These are phyloP conservation scores for Cerastoderma edule DNA, from an alignment of 2,888 invertebrate species.

Conservation along the genomic window DNA sequence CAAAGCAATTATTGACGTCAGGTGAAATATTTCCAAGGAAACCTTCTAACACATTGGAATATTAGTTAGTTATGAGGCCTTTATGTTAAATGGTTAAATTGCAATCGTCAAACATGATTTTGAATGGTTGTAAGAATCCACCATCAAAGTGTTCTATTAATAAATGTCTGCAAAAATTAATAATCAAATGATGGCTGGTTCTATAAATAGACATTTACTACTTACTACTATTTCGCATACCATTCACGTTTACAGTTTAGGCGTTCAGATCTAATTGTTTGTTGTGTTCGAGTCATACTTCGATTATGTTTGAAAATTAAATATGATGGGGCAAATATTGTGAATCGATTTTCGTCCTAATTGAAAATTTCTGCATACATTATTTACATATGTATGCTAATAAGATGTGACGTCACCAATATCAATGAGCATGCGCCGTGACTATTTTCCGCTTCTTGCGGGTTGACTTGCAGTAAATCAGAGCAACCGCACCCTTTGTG, in stretches of 20 bases:
- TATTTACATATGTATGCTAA: constrained; percentile 65
- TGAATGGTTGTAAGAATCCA: too few relatives aligned
- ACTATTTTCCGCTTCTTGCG: constrained; percentile 61
- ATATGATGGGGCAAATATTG: neutral
- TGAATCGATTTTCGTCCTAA: constrained; percentile 17
- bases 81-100: too few relatives aligned
- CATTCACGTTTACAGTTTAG: neutral
- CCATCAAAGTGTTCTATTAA: too few relatives aligned
- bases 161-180: neutral
- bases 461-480: constrained; percentile 61
- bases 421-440: constrained; percentile 69
- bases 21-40: too few relatives aligned
- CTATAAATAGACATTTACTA: neutral
- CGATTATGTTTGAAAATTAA: too few relatives aligned
- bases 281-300: too few relatives aligned
- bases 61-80: too few relatives aligned
- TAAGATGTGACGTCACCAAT: constrained; percentile 57
- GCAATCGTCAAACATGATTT: too few relatives aligned
- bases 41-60: too few relatives aligned
- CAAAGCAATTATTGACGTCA: too few relatives aligned
- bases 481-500: constrained; percentile 64
- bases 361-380: constrained; percentile 49
- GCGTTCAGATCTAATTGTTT: neutral
- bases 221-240: neutral
- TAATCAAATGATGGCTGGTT: neutral